Evolutionary conservation across 2,113 vertebrate genomes (phyloP), one percentile per base, ranked within the genome.

Genomic region (Chrysemys picta): DNA sequence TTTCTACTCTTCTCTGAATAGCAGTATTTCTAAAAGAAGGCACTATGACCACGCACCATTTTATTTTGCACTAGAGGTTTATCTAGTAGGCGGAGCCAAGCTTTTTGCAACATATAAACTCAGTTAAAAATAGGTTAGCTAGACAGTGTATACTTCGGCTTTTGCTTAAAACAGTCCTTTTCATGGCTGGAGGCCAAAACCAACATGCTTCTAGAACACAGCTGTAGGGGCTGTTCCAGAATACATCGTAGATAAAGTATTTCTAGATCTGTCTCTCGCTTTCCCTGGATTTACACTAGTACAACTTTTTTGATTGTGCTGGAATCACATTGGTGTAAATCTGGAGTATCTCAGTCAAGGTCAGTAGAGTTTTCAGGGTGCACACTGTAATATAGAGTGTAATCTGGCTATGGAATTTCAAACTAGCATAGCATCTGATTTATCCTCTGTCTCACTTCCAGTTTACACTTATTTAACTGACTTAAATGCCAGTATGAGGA

Each of bases 391-490:
- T 53, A 4, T 24, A 0, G 3, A 52, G 14, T 24, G 21, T 47
- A 79, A 84, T 14, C 0, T 0, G 84, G 24, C 82, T 6, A 0
- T 56, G 25, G 5, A 42, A 2, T 0, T 65, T 50, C 3, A 8
- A 27, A 1, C 1, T 38, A 52, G 2, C 69, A 4, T 3, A 8
- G 27, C 53, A 31, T 82, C 75, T 92, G 21, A 12, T 91, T 45
- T 9, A 53, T 2, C 5, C 52, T 80, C 45, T 86, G 17, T 54
- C 3, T 45, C 69, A 24, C 0, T 84, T 5, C 27, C 2, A 10
- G 0, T 89, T 84, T 84, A 25, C 91, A 8, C 19, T 35, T 1
- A 0, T 52, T 0, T 2, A 59, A 35, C 12, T 72, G 65, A 22
- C 65, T 38, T 72, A 38, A 38, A 72, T 72, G 9, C 17, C 19